These are phyloP conservation scores for Brachionus rubens DNA, from an alignment of 1,140 invertebrate genomes.

Conservation along the genomic window DNA sequence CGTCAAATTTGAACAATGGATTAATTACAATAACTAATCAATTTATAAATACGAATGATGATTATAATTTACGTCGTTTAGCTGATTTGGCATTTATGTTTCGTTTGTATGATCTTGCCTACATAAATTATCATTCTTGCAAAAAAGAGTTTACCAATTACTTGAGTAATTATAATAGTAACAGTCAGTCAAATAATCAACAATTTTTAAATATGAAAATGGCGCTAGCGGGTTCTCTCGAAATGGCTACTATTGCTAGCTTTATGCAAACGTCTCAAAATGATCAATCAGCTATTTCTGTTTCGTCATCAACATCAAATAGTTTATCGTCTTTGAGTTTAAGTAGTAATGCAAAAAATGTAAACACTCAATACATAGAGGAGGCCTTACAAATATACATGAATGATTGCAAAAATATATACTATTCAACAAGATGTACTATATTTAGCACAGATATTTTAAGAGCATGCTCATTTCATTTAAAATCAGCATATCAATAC, in stretches of 20 bases:
- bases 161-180: no score
- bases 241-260: slow-evolving; percentile 23
- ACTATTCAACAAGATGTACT: slow-evolving; percentile 81
- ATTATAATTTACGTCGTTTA: slow-evolving; percentile 81
- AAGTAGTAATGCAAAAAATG: slow-evolving; percentile 36
- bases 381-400: neutral
- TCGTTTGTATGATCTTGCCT: slow-evolving; percentile 84
- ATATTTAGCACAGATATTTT: slow-evolving; percentile 81
- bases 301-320: no score
- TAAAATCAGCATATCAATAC: slow-evolving; percentile 84
- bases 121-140: slow-evolving; percentile 86
- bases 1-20: neutral
- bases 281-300: slow-evolving; percentile 2
- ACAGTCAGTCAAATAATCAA: no score
- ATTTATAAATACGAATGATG: slow-evolving; percentile 65
- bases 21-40: neutral
- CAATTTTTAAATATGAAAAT: no score
- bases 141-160: slow-evolving; percentile 94
- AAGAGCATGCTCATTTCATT: slow-evolving; percentile 70
- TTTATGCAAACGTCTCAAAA: neutral
- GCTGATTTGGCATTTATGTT: slow-evolving; percentile 95
- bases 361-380: slow-evolving; percentile 13
- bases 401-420: slow-evolving; percentile 20
- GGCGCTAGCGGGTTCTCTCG: neutral
- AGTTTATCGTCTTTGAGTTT: no score